Evolutionary conservation across 2,797 vertebrate species (phyloP).

Genomic region (Dromococcyx pavoninus): DNA sequence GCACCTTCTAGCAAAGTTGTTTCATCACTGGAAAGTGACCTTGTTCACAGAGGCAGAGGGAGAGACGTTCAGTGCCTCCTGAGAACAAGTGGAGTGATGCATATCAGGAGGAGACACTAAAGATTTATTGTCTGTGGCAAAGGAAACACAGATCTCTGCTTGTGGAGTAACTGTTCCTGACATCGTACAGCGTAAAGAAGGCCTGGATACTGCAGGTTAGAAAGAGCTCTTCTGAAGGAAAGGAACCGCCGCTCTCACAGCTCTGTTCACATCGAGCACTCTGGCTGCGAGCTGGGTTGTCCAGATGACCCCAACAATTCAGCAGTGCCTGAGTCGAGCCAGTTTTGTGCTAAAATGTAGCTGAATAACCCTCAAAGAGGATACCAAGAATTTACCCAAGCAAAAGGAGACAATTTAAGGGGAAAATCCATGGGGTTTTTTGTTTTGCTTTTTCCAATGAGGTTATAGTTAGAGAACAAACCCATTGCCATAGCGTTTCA

Average conservation of each 20-base stretch:
- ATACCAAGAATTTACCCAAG: not conserved
- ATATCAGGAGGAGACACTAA: conserved; percentile 78
- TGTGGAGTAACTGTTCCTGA: conserved; percentile 77
- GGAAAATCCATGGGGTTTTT: not conserved
- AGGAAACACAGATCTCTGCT: conserved; percentile 81
- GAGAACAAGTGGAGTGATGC: conserved; percentile 79
- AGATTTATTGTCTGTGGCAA: conserved; percentile 85
- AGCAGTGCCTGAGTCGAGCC: not conserved
- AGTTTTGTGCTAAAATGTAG: not conserved
- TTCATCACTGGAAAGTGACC: conserved; percentile 75
- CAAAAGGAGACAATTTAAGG: not conserved
- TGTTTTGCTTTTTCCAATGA: not conserved
- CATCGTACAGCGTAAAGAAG: conserved; percentile 66
- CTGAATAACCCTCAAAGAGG: not conserved
- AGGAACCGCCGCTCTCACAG: conserved; percentile 28
- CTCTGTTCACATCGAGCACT: not conserved
- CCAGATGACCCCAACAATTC: not conserved
- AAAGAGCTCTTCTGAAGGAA: conserved; percentile 47
- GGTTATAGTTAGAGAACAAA: not conserved
- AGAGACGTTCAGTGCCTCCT: conserved; percentile 67
- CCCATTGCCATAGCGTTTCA: not conserved
- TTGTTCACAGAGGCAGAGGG: conserved; percentile 71
- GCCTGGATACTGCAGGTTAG: conserved; percentile 60
- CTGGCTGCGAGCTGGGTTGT: not conserved
- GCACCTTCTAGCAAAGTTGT: conserved; percentile 61